Base-by-base conservation (phyloP, 2,113 vertebrate species). In the Corythoichthys intestinalis region DNA sequence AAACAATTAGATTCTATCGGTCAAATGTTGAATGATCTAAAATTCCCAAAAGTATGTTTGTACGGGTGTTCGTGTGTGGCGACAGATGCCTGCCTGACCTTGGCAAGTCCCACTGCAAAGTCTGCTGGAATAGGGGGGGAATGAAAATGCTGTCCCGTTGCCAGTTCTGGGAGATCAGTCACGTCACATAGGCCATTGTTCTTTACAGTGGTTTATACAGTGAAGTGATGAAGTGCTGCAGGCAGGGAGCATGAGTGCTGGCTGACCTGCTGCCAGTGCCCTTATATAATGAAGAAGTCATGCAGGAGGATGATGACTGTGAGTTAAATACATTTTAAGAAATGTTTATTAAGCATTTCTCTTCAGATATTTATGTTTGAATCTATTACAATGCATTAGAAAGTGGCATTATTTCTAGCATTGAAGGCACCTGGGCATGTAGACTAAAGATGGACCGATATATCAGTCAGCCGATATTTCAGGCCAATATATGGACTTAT, bases 171-270 rank as follows among this genome's bases (percentile, higher is more conserved):
- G 66, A 84, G 76, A 82, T 90, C 83, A 84, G 75, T 89, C 84
- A 87, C 78, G 71, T 64, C 66, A 67, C 84, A 87, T 84, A 85
- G 78, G 72, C 76, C 82, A 86, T 84, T 85, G 78, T 82, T 87
- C 75, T 83, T 76, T 70, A 81, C 74, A n/a, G 72, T 64, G 68
- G 65, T 81, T 82, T 72, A 74, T 76, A 80, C 78, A 85, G 82
- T 81, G 66, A 84, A 76, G 77, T 69, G 41, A 69, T 61, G 70
- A 65, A 73, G 73, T 69, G 71, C 68, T 71, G 59, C 37, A 65
- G 81, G 71, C 67, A 53, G 68, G 57, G 69, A 71, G 62, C 76
- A 75, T 60, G 73, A 73, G 73, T 67, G 54, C 62, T 7, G 14
- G 67, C 76, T 17, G 69, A 54, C 53, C 37, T 17, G 48, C 50